Evolutionary conservation across 2,797 vertebrate genomes (phyloP).

Genomic region (Bradypus variegatus): DNA sequence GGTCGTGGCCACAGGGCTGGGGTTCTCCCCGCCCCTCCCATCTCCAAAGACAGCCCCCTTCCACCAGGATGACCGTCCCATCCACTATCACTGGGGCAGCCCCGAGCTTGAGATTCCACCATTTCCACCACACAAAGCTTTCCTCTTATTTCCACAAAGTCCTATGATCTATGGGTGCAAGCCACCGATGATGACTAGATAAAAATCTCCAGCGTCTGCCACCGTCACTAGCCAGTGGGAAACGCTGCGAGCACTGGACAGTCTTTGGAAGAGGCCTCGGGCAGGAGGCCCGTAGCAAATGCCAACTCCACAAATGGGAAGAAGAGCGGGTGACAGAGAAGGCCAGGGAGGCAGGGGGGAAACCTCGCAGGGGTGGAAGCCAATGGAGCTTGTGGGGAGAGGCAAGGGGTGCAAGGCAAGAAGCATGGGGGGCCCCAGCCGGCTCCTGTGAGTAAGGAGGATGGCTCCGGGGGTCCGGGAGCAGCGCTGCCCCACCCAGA

Average conservation of each 20-base stretch:
- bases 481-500: too few species aligned
- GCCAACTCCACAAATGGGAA: background rate
- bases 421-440: background rate
- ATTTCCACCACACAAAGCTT: background rate
- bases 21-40: background rate
- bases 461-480: too few species aligned
- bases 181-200: fast-evolving
- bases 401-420: background rate
- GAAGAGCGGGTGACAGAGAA: background rate
- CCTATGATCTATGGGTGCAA: background rate
- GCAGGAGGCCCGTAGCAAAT: background rate
- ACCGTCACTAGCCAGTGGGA: background rate
- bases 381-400: background rate
- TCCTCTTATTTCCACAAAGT: too few species aligned
- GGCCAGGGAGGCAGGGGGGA: background rate
- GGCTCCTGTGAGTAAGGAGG: too few species aligned
- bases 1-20: too few species aligned
- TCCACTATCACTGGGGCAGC: background rate
- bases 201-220: too few species aligned
- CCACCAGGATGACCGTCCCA: background rate
- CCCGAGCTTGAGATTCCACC: background rate
- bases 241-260: background rate
- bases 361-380: too few species aligned
- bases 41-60: background rate
- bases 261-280: too few species aligned